Conservation (phyloP, 2,797 vertebrate species). For the Microtus californicus region DNA sequence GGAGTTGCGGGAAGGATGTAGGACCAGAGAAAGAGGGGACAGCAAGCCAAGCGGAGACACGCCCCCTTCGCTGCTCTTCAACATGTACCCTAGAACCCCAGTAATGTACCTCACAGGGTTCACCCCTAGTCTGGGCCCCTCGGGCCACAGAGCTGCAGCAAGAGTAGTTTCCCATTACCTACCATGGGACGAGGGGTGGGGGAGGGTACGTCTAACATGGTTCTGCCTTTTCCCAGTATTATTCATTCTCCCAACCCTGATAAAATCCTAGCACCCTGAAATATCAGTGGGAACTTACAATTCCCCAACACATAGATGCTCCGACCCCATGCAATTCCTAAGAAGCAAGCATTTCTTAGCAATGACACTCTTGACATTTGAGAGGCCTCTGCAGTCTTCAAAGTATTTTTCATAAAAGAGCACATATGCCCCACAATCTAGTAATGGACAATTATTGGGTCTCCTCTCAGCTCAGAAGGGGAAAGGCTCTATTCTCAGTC, state of each 20-base stretch:
- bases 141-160: not conserved
- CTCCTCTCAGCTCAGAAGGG: not conserved
- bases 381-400: constrained; percentile 41
- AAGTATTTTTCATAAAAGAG: constrained; percentile 59
- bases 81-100: not conserved
- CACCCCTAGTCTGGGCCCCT: not conserved
- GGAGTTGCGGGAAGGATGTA: too few relatives aligned
- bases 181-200: not conserved
- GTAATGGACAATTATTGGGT: not conserved
- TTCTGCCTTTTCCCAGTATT: not conserved
- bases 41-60: constrained; percentile 29
- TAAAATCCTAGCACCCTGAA: not conserved
- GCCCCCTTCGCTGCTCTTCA: not conserved
- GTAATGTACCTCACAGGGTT: not conserved
- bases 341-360: not conserved
- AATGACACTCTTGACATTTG: constrained; percentile 54
- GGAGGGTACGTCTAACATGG: not conserved
- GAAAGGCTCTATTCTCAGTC: not conserved
- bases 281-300: not conserved
- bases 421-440: constrained; percentile 15
- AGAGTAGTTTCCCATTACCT: not conserved
- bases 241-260: not conserved
- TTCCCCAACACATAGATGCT: not conserved
- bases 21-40: not conserved
- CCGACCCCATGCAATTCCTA: not conserved